Conservation (phyloP, 2,888 invertebrate genomes). For the Mesorhabditis belari region DNA sequence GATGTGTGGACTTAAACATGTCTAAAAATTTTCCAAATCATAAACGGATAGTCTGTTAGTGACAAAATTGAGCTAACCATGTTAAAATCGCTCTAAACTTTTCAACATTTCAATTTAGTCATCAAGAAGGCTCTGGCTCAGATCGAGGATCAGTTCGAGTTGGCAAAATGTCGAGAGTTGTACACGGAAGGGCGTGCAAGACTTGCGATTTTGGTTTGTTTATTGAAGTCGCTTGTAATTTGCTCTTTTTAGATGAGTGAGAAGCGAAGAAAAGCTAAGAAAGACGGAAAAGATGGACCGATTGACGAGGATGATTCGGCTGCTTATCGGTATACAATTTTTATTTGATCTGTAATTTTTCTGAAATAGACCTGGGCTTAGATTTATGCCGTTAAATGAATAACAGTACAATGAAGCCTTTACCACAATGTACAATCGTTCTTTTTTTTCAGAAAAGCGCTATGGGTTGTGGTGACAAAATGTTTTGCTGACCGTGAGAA, state of each 20-base stretch:
- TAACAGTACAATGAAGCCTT: background rate
- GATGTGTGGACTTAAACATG: conserved; percentile 56
- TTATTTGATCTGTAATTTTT: too few species aligned
- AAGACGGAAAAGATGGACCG: conserved; percentile 63
- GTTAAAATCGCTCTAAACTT: too few species aligned
- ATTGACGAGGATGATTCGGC: conserved; percentile 50
- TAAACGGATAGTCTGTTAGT: too few species aligned
- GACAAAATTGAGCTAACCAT: too few species aligned
- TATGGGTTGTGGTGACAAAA: conserved; percentile 98
- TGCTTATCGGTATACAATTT: conserved; percentile 45
- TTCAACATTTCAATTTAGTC: conserved; percentile 61
- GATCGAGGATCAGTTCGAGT: conserved; percentile 83
- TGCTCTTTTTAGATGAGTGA: conserved; percentile 69
- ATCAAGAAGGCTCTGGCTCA: conserved; percentile 67
- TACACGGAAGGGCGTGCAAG: conserved; percentile 92
- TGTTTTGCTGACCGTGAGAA: conserved; percentile 84
- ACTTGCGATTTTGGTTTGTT: conserved; percentile 77
- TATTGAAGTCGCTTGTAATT: background rate
- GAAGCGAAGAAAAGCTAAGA: conserved; percentile 84
- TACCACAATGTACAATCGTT: background rate
- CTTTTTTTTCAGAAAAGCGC: conserved; percentile 64
- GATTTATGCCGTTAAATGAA: background rate
- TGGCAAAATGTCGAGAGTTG: conserved; percentile 86
- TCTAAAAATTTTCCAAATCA: background rate
- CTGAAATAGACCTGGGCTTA: too few species aligned